These are phyloP conservation scores for Halesus radiatus DNA, from an alignment of 1,140 invertebrate species.

Conservation along the genomic window DNA sequence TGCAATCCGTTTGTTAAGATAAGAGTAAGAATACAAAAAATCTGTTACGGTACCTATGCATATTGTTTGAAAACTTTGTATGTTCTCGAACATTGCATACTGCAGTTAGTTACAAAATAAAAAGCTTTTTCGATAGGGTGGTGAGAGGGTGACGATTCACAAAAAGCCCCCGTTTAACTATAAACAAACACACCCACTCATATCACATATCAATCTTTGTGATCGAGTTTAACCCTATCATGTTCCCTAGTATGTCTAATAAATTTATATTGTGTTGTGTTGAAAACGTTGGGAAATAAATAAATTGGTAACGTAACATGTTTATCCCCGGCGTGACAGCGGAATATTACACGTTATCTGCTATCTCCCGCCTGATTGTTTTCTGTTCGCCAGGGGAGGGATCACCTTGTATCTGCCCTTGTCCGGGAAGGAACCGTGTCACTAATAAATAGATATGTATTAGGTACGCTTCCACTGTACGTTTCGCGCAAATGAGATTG, in stretches of 20 bases:
- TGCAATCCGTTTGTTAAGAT: too few relatives aligned
- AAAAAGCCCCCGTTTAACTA: background rate
- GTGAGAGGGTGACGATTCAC: too few relatives aligned
- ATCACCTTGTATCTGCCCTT: too few relatives aligned
- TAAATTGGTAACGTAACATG: constrained; percentile 18
- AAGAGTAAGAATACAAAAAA: too few relatives aligned
- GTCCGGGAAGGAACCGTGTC: background rate
- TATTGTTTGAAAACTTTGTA: too few relatives aligned
- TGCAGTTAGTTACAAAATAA: background rate
- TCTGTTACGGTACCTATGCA: too few relatives aligned
- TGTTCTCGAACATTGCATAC: too few relatives aligned
- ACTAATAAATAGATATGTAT: background rate
- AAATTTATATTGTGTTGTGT: constrained; percentile 2
- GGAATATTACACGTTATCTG: background rate
- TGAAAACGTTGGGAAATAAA: background rate
- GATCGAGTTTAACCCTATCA: background rate
- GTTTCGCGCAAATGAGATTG: too few relatives aligned
- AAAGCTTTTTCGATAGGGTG: background rate
- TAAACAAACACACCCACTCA: background rate
- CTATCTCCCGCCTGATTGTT: background rate
- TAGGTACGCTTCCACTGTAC: too few relatives aligned
- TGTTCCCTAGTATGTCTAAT: background rate
- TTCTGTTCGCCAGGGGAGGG: background rate
- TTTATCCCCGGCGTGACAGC: background rate
- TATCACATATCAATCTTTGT: background rate